Evolutionary conservation across 2,888 invertebrate species (phyloP).

Genomic region (Hypomecis atomaria): DNA sequence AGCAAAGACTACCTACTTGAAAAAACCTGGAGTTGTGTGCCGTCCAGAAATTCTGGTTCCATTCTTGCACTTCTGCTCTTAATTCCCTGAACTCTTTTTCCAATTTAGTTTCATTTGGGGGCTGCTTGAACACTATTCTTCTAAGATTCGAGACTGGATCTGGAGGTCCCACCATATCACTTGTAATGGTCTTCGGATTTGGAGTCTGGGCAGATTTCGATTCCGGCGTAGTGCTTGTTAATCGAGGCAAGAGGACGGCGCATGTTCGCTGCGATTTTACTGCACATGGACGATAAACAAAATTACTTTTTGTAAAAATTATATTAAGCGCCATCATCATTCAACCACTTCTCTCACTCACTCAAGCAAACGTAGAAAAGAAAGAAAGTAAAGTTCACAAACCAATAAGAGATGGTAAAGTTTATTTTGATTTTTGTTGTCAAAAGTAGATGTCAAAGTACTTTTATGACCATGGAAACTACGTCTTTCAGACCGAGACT

Average conservation of each 20-base stretch:
- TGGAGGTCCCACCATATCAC: conserved; percentile 91
- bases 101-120: conserved; percentile 86
- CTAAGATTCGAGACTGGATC: conserved; percentile 92
- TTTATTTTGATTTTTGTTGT: background rate
- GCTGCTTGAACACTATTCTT: conserved; percentile 87
- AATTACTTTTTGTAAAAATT: conserved; percentile 28
- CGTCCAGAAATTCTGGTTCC: conserved; percentile 95
- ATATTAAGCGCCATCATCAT: conserved; percentile 33
- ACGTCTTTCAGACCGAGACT: too few relatives aligned
- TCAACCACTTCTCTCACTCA: background rate
- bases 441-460: background rate
- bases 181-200: conserved; percentile 69
- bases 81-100: conserved; percentile 87
- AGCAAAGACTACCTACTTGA: conserved; percentile 64
- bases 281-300: conserved; percentile 26
- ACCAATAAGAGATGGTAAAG: too few relatives aligned
- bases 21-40: conserved; percentile 91
- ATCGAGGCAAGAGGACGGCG: conserved; percentile 43
- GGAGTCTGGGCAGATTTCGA: conserved; percentile 67
- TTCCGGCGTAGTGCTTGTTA: conserved; percentile 60
- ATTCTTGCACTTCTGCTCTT: conserved; percentile 89
- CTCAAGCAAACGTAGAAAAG: background rate
- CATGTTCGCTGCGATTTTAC: conserved; percentile 44
- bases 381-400: background rate
- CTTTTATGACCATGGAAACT: too few relatives aligned